These are phyloP conservation scores for Leptinotarsa rubiginosa DNA, from an alignment of 2,888 invertebrate species.

Conservation along the genomic window DNA sequence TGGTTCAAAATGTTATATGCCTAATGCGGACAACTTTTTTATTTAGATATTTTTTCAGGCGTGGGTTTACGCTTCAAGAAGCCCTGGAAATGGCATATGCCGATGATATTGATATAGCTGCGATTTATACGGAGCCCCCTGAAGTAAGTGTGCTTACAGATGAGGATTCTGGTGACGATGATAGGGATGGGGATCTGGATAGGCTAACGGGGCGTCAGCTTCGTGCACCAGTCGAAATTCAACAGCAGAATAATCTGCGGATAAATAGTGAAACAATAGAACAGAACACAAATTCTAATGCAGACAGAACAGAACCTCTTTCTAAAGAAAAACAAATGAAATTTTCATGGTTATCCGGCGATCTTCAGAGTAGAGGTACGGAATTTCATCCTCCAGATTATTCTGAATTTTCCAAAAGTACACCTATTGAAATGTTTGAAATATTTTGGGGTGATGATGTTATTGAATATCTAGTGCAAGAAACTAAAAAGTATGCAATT, in stretches of 20 bases:
- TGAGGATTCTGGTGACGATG: not conserved
- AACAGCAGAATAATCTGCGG: constrained; percentile 1
- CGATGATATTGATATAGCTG: not conserved
- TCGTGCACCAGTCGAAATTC: constrained; percentile 7
- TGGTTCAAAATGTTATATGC: not conserved
- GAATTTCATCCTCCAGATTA: constrained; percentile 12
- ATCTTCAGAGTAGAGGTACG: not conserved
- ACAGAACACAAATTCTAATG: not conserved
- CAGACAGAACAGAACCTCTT: not conserved
- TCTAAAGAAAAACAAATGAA: not conserved
- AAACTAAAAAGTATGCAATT: not conserved
- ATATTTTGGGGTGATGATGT: constrained; percentile 32
- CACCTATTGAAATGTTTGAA: constrained; percentile 27
- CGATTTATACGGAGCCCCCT: not conserved
- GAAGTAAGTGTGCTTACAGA: constrained; percentile 2
- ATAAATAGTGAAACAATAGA: constrained; percentile 5
- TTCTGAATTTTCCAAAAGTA: constrained; percentile 1
- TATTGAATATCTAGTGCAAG: constrained; percentile 4
- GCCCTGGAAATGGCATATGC: not conserved
- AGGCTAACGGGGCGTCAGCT: constrained; percentile 8
- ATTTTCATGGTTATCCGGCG: not conserved
- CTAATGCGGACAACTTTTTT: not conserved
- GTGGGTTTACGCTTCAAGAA: not conserved
- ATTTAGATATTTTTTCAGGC: not conserved
- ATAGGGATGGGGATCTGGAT: constrained; percentile 7